Percentiles rank a stretch among this genome's conserved stretches.
These are phyloP conservation scores for Salmo trutta DNA, from an alignment of 2,797 vertebrate species.

Conservation along the genomic window DNA sequence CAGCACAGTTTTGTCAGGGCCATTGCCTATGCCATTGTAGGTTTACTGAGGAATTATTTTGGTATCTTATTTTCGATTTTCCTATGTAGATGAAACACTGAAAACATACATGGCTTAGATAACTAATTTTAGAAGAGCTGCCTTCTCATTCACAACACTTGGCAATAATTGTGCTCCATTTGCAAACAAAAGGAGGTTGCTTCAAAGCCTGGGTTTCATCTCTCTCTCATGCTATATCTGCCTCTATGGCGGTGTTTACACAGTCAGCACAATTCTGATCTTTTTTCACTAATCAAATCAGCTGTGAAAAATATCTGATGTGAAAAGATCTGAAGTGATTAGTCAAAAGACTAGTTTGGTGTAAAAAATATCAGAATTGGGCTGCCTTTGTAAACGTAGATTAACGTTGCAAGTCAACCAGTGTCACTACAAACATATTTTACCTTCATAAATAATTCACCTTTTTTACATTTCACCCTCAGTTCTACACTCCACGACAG, in stretches of 20 bases:
- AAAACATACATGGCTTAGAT: not conserved
- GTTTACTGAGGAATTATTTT: not conserved
- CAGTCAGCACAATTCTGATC: too few species aligned
- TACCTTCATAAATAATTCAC: conserved; percentile 4
- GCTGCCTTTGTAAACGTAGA: too few species aligned
- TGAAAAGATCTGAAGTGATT: too few species aligned
- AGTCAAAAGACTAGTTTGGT: too few species aligned
- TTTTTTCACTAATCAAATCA: too few species aligned
- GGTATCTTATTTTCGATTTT: not conserved
- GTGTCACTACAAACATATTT: not conserved
- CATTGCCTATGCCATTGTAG: not conserved
- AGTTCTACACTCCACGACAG: not conserved
- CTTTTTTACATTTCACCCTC: not conserved
- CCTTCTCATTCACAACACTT: not conserved
- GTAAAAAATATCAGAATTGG: too few species aligned
- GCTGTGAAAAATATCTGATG: too few species aligned
- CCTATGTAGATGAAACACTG: not conserved
- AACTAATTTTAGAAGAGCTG: not conserved
- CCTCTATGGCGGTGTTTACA: not conserved
- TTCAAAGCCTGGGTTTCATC: not conserved
- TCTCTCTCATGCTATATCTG: not conserved
- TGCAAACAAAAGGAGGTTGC: not conserved
- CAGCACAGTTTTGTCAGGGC: not conserved
- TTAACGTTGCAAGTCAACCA: conserved; percentile 1
- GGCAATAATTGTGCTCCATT: not conserved